Percentiles rank a stretch among this genome's conserved stretches.
These are phyloP conservation scores for Parelbella ahira DNA, from an alignment of 2,888 invertebrate genomes.

Conservation along the genomic window DNA sequence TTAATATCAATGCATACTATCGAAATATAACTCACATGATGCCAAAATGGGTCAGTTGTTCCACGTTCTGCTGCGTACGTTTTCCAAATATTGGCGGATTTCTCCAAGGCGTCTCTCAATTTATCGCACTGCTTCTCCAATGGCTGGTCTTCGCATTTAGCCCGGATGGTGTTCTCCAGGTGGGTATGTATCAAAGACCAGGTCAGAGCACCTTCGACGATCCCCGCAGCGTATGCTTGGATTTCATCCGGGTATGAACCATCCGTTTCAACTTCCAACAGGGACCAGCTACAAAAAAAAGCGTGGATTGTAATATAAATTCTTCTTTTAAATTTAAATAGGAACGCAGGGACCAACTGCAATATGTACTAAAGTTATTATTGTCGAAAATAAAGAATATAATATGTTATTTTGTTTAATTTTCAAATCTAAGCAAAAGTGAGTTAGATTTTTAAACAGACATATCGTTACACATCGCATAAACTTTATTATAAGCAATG, in stretches of 20 bases:
- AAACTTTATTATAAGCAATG: no score
- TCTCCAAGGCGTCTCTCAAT: constrained; percentile 82
- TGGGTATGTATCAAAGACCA: constrained; percentile 90
- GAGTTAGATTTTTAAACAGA: no score
- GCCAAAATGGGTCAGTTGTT: constrained; percentile 87
- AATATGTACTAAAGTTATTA: no score
- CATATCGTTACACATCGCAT: no score
- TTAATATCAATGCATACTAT: no score
- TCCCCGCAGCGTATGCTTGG: constrained; percentile 93
- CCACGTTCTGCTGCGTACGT: constrained; percentile 74
- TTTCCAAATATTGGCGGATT: constrained; percentile 83
- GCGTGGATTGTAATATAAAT: no score
- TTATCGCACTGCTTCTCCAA: constrained; percentile 82
- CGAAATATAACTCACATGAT: constrained; percentile 82
- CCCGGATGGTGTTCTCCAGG: constrained; percentile 85
- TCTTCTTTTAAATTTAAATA: no score
- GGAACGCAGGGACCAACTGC: no score
- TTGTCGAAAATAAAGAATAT: no score
- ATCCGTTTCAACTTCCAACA: constrained; percentile 89
- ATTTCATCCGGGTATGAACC: constrained; percentile 86
- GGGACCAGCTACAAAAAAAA: constrained; percentile 86
- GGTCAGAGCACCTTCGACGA: constrained; percentile 90
- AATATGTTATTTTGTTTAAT: no score
- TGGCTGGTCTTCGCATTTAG: constrained; percentile 71
- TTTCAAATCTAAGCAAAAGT: no score